Evolutionary conservation across 2,113 vertebrate species (phyloP), one percentile per base, ranked within the genome.

Genomic region (Phrynosoma blainvillii): DNA sequence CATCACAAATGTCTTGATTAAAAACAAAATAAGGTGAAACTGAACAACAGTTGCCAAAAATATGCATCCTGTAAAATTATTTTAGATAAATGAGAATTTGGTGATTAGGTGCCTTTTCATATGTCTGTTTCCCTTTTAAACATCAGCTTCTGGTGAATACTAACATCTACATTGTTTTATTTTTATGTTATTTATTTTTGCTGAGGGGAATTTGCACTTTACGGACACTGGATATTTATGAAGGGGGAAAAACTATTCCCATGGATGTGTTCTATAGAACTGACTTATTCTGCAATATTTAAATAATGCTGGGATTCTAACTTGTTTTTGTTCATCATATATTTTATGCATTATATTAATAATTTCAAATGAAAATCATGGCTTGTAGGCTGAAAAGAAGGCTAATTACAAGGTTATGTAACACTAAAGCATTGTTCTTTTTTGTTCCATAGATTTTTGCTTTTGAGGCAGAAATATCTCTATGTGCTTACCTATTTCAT

Each of bases 361-460:
- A 89, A 90, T 87, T 65, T 71, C 88, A 89, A 82, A 74, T 54
- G 66, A 92, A 91, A 88, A 77, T 89, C 92, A 87, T 86, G 94
- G 36, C 54, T 12, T 90, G 18, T 0, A 93, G 82, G 80, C 62
- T 85, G 78, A 92, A 95, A 93, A 95, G 88, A 95, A 77, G 89
- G 92, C 92, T 95, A 96, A 94, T 95, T 96, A 93, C 74, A 87
- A 11, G 81, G 84, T 71, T 92, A 94, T 92, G 32, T 89, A 95
- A 91, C 90, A 84, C 92, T 95, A 89, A 88, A 91, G 94, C 94
- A 93, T 23, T 91, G 84, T 92, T 92, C 79, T 84, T 96, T 88
- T 89, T 94, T 92, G 92, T 84, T 79, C 91, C 82, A 87, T 30
- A 73, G 13, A 76, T 95, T 93, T 90, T 90, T 89, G 87, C 13